Evolutionary conservation across 2,888 invertebrate species (phyloP), one percentile per base, ranked within the genome.

Genomic region (Incurvaria masculella): DNA sequence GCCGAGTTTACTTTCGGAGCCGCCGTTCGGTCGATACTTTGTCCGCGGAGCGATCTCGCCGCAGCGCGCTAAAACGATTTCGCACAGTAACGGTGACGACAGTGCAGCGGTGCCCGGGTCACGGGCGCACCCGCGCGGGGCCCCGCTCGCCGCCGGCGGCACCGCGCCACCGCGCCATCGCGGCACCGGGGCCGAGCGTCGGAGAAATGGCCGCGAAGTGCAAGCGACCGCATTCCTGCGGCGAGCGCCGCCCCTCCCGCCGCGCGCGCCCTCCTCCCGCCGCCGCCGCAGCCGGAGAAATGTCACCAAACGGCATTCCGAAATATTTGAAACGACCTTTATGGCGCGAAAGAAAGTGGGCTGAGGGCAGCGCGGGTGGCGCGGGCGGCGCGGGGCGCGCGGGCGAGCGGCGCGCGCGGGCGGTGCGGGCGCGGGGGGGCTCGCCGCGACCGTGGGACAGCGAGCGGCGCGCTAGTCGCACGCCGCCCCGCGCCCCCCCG

Each of bases 391-490:
- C 47, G 21, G 48, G 49, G 48, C 27, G 62, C 60, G 17, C 16
- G 11, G 47, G 49, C 17, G 27, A 17, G 19, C 55, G 56, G 42
- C 45, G 45, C 38, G 50, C 21, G 48, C 48, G 65, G 64, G 55
- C 62, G 56, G 65, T 62, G 62, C 61, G 60, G 63, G 47, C 62
- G 62, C 61, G 60, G 63, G 47, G 52, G 52, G 57, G 61, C 62
- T 50, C 62, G 68, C 62, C 63, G 65, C 67, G 74, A 71, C 74
- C 72, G 73, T 76, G 81, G 81, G 81, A 79, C 73, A 75, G 72
- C 64, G 66, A 65, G 65, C 78, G 73, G 79, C 81, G 82, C 82
- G 82, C 82, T 82, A 83, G 83, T 83, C 82, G 83, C 83, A 83
- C 81, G 81, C 78, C 82, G 79, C 76, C 73, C 74, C 72, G 72